A percentile compares a stretch with the other conserved stretches of the same genome.
phyloP scores from a whole-genome alignment of 2,797 vertebrate genomes.

The Dryobates pubescens region DNA sequence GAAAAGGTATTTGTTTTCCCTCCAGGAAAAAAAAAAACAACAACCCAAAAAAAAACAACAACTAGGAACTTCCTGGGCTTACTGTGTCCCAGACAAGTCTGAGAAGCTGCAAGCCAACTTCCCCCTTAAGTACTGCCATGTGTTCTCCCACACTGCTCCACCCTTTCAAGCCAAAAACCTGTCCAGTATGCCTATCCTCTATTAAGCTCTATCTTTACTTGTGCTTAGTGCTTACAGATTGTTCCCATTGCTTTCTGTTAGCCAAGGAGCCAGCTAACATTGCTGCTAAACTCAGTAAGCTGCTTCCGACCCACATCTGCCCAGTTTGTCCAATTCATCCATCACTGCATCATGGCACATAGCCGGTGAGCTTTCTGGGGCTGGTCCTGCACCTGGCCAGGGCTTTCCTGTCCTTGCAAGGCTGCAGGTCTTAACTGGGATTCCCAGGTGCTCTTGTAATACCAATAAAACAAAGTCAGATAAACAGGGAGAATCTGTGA shows the following conservation, averaged over 20 bases:
- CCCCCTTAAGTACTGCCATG: conserved; percentile 29
- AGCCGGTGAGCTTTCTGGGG: neutral
- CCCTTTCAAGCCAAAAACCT: conserved; percentile 27
- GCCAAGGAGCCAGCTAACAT: neutral
- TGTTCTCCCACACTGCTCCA: conserved; percentile 19
- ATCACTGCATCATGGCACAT: neutral
- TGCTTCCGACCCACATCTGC: neutral
- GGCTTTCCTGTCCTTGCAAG: neutral
- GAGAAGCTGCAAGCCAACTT: neutral
- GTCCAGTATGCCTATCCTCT: conserved; percentile 18
- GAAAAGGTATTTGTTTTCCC: neutral
- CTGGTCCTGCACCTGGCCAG: neutral
- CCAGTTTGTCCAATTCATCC: neutral
- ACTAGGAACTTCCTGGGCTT: neutral
- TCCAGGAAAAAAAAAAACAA: neutral
- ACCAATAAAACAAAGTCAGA: neutral
- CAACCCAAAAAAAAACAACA: too few species aligned
- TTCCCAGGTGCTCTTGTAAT: neutral
- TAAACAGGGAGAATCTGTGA: neutral
- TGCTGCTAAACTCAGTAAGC: neutral
- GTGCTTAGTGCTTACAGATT: neutral
- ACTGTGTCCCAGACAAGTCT: neutral
- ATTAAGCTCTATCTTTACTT: neutral
- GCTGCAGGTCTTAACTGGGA: neutral
- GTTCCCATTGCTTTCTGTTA: neutral